Conservation (phyloP, 2,797 vertebrate genomes). For the Amblyraja radiata region DNA sequence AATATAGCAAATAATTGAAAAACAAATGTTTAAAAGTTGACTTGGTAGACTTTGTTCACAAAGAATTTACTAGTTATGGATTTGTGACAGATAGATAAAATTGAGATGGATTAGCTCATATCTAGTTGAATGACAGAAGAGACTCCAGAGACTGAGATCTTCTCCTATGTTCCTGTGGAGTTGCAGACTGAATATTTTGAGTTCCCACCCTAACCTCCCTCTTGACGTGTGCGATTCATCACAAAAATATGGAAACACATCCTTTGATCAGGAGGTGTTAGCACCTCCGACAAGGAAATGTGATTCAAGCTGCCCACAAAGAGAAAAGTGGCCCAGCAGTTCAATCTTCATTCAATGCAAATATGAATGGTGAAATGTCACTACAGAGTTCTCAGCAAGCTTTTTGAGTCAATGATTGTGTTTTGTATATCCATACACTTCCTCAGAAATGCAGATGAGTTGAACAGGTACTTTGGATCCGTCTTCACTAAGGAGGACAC, state of each 20-base stretch:
- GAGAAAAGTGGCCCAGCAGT: not conserved
- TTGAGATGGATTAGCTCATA: not conserved
- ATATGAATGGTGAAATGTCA: not conserved
- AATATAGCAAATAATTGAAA: not conserved
- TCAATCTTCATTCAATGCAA: not conserved
- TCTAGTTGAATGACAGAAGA: not conserved
- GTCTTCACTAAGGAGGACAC: too few relatives aligned
- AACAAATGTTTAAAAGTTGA: not conserved
- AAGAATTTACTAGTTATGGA: not conserved
- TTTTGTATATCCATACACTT: not conserved
- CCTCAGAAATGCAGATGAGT: not conserved
- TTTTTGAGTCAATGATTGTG: not conserved
- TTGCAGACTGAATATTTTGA: not conserved
- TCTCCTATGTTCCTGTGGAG: not conserved
- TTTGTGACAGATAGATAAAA: not conserved
- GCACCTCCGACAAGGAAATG: not conserved
- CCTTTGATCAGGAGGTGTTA: not conserved
- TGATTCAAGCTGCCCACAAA: not conserved
- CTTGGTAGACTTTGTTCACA: not conserved
- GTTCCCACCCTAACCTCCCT: not conserved
- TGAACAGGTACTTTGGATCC: too few relatives aligned
- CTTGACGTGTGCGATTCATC: not conserved
- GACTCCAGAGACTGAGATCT: not conserved
- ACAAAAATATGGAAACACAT: not conserved
- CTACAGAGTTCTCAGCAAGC: not conserved